Evolutionary conservation across 2,888 invertebrate genomes (phyloP), one percentile per base, ranked within the genome.

Genomic region (Andrena bucephala): DNA sequence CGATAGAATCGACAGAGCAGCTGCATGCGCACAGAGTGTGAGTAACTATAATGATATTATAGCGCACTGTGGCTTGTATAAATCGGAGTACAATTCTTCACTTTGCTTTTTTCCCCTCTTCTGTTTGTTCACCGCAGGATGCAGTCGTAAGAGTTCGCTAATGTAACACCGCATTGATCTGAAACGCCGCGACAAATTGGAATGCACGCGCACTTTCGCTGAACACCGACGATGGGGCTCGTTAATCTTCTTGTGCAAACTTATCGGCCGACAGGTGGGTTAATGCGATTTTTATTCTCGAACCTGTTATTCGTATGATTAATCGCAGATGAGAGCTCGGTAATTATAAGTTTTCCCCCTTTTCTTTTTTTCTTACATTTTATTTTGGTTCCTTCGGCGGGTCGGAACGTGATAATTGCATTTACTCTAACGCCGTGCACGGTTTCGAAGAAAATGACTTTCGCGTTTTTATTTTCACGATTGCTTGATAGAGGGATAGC

Each of bases 231-330:
- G 67, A 70, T 42, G 73, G 24, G 68, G 68, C 65, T 84, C 83
- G 83, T 84, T 83, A 84, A 84, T 84, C 84, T 83, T 84, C 78
- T 83, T 83, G 83, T 69, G 79, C 74, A 83, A 84, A 84, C 83
- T 78, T 82, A 72, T 77, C 62, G 74, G 70, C 52, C 52, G 77
- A 71, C 84, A 71, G 74, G 74, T 78, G 75, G 74, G 74, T 84
- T 84, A 83, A 83, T 83, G 84, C 66, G 78, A 66, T 78, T 83
- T 83, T 84, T 78, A 83, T 83, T 83, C 62, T 69, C 77, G 60
- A 65, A 78, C 83, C 83, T 78, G 83, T 78, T 83, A 83, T 75
- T 71, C 78, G 68, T 68, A 71, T 83, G 83, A 84, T 83, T 84
- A 83, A 84, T 84, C 78, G 50, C 83, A 52, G 33, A 78, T 31